Conservation (phyloP, 2,113 vertebrate genomes). For the Thamnophis sirtalis region DNA sequence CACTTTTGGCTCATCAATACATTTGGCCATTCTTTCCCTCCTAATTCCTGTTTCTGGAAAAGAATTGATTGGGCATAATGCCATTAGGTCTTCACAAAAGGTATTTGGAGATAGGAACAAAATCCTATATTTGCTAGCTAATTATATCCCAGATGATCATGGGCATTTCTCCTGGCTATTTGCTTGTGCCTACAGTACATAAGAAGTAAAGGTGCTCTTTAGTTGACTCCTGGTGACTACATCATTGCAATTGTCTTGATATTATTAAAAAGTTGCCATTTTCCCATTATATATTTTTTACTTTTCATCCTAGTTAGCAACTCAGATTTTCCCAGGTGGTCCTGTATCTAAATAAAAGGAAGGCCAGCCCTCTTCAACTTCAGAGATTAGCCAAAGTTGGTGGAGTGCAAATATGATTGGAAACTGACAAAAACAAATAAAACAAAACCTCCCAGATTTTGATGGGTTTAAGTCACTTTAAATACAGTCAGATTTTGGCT, state of each 20-base stretch:
- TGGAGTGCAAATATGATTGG: not conserved
- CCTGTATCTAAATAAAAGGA: not conserved
- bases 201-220: not conserved
- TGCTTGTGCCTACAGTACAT: not conserved
- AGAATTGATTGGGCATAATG: not conserved
- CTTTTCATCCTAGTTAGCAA: not conserved
- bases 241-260: not conserved
- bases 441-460: not conserved
- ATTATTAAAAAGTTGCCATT: not conserved
- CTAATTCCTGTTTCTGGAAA: not conserved
- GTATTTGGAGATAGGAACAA: not conserved
- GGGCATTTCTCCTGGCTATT: not conserved
- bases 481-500: conserved; percentile 10
- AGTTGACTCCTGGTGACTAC: not conserved
- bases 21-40: not conserved
- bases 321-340: not conserved
- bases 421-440: not conserved
- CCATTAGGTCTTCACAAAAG: not conserved
- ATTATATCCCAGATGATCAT: not conserved
- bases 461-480: not conserved
- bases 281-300: not conserved
- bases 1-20: not conserved
- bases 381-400: not conserved
- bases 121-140: not conserved
- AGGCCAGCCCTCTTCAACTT: not conserved